Percentiles rank a stretch among this genome's conserved stretches.
These are phyloP conservation scores for Ophraella communa DNA, from an alignment of 2,888 invertebrate species.

Conservation along the genomic window DNA sequence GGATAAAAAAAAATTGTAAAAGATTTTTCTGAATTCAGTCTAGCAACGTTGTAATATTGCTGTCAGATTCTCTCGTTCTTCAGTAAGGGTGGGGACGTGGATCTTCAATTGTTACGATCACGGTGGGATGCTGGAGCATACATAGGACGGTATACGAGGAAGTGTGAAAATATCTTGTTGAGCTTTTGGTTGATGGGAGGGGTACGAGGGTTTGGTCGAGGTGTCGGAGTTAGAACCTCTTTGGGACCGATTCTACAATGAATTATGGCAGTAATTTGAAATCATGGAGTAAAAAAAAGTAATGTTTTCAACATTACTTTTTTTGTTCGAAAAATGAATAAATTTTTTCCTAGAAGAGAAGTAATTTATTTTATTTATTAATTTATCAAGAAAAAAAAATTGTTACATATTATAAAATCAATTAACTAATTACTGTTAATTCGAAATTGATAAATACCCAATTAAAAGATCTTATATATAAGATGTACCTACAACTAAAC, in stretches of 20 bases:
- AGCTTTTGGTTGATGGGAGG: background rate
- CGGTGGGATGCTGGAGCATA: slow-evolving; percentile 36
- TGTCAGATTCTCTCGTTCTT: slow-evolving; percentile 4
- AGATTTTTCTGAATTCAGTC: background rate
- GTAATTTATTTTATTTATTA: no score
- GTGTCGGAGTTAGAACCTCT: slow-evolving; percentile 18
- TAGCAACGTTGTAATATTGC: slow-evolving; percentile 6
- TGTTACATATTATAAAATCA: no score
- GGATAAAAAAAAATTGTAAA: no score
- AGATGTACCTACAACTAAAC: no score
- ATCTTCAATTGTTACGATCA: slow-evolving; percentile 48
- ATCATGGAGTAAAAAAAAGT: background rate
- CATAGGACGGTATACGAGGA: slow-evolving; percentile 29
- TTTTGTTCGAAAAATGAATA: no score
- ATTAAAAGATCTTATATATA: no score
- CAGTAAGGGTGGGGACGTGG: slow-evolving; percentile 42
- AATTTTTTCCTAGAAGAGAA: no score
- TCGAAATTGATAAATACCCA: no score
- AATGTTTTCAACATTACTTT: no score
- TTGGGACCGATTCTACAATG: background rate
- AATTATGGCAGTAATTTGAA: background rate
- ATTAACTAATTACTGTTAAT: no score
- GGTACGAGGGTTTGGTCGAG: background rate
- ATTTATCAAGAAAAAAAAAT: no score
- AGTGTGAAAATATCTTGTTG: slow-evolving; percentile 34